phyloP scores from a whole-genome alignment of 2,113 vertebrate species.

The Sander vitreus region DNA sequence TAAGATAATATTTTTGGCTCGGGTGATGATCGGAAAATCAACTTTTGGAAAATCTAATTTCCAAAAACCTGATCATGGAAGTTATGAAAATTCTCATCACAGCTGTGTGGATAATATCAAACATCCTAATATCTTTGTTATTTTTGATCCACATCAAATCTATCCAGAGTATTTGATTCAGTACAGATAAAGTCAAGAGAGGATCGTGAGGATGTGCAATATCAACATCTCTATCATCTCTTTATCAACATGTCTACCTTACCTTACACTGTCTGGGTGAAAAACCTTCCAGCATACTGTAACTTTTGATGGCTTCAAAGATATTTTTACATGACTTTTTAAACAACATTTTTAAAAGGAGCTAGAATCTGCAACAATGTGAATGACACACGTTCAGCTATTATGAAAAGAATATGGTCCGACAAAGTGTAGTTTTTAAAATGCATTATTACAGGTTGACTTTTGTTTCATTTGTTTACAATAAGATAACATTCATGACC shows the following conservation, averaged over 20 bases:
- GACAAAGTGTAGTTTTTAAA: neutral
- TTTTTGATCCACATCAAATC: conserved; percentile 92
- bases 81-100: conserved; percentile 83
- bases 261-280: no score
- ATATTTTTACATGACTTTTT: neutral
- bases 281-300: neutral
- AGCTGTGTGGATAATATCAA: conserved; percentile 88
- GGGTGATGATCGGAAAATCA: conserved; percentile 88
- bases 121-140: conserved; percentile 87
- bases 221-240: neutral
- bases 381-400: neutral
- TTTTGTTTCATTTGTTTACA: neutral
- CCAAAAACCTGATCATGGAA: conserved; percentile 86
- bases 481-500: neutral
- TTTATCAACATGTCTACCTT: no score
- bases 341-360: neutral
- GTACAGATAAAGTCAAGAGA: conserved; percentile 77
- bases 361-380: neutral
- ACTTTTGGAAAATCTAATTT: conserved; percentile 77
- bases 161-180: conserved; percentile 93
- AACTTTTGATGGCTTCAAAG: neutral
- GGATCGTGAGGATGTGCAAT: neutral
- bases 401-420: neutral
- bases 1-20: conserved; percentile 89
- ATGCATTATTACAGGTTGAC: neutral